A percentile compares a stretch with the other conserved stretches of the same genome.
phyloP scores from a whole-genome alignment of 2,888 invertebrate genomes.

The Chloromyia formosa region DNA sequence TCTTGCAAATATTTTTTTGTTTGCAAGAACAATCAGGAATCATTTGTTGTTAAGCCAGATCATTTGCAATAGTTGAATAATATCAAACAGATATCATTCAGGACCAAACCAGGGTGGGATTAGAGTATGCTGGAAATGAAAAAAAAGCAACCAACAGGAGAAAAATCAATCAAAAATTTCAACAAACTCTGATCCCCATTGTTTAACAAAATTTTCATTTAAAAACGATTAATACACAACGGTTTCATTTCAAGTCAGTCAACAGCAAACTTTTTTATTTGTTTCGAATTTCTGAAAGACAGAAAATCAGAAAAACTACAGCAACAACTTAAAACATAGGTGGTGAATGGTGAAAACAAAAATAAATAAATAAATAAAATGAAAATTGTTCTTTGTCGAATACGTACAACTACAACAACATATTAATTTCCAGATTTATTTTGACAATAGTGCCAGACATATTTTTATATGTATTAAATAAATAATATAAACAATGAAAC shows the following conservation, averaged over 20 bases:
- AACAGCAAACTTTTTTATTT: conserved; percentile 22
- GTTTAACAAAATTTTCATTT: conserved; percentile 15
- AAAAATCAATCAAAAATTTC: conserved; percentile 3
- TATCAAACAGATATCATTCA: conserved; percentile 39
- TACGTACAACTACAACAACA: conserved; percentile 28
- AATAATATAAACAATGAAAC: conserved; percentile 42
- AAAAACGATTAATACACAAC: conserved; percentile 41
- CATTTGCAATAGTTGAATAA: conserved; percentile 57
- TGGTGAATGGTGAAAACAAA: not conserved
- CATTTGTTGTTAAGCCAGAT: conserved; percentile 54
- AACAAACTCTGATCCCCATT: conserved; percentile 40
- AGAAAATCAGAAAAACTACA: not conserved
- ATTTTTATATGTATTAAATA: conserved; percentile 56
- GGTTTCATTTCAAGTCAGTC: conserved; percentile 42
- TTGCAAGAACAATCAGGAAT: conserved; percentile 50
- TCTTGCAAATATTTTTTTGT: conserved; percentile 52
- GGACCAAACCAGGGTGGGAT: conserved; percentile 46
- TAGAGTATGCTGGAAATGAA: conserved; percentile 45
- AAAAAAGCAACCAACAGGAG: not conserved
- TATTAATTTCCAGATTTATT: conserved; percentile 53
- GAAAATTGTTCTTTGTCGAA: too few species aligned
- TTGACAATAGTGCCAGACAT: conserved; percentile 65
- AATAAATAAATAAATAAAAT: too few species aligned
- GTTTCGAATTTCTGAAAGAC: not conserved
- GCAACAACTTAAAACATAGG: conserved; percentile 21